phyloP scores from a whole-genome alignment of 2,113 vertebrate genomes.

The Prionailurus viverrinus region DNA sequence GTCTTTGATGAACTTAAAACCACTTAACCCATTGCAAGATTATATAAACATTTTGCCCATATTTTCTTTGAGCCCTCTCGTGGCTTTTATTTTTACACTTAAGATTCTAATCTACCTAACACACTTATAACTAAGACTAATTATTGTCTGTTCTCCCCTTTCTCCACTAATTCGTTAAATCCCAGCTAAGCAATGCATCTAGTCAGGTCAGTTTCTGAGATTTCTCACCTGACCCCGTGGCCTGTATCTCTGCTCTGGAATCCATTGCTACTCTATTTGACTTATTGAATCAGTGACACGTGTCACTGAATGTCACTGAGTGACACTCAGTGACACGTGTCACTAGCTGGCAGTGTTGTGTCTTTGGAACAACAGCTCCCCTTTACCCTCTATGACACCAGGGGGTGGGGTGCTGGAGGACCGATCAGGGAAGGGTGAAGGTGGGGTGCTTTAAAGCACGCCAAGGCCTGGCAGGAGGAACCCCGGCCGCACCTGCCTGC shows the following conservation, averaged over 20 bases:
- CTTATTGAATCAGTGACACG: neutral
- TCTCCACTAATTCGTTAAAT: neutral
- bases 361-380: no score
- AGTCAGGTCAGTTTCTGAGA: neutral
- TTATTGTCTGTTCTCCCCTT: neutral
- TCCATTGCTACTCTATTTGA: neutral
- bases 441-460: accelerated
- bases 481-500: no score
- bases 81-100: slow-evolving; percentile 3
- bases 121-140: neutral
- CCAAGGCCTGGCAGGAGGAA: no score
- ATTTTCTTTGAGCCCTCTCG: neutral
- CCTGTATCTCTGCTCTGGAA: no score
- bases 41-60: neutral
- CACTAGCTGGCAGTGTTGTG: neutral
- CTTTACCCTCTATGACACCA: neutral
- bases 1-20: neutral
- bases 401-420: neutral
- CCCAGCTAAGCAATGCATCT: neutral
- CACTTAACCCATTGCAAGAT: neutral
- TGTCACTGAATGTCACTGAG: no score
- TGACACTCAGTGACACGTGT: accelerated
- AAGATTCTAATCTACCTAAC: neutral
- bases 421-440: neutral
- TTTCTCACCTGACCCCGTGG: neutral